These are phyloP conservation scores for Eustalomyia histrio DNA, from an alignment of 2,888 invertebrate species.

Conservation along the genomic window DNA sequence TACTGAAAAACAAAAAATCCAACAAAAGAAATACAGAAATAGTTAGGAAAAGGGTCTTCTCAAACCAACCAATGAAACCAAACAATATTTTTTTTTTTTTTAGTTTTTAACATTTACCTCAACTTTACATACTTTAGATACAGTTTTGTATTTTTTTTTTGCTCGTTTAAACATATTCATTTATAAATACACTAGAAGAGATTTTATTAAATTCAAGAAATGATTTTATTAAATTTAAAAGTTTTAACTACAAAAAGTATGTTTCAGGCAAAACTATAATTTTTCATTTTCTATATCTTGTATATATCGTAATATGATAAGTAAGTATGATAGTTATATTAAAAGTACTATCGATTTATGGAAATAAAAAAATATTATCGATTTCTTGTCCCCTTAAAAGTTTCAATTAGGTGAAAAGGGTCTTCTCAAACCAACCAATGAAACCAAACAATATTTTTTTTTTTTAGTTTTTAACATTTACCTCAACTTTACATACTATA, in stretches of 20 bases:
- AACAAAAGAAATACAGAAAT: slow-evolving; percentile 36
- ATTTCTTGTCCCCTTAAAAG: too few species aligned
- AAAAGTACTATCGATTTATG: too few species aligned
- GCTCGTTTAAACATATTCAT: slow-evolving; percentile 40
- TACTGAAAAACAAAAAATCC: slow-evolving; percentile 20
- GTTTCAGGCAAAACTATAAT: too few species aligned
- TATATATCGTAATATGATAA: too few species aligned
- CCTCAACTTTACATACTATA: slow-evolving; percentile 35
- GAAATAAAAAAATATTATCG: too few species aligned
- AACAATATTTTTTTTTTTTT: slow-evolving; percentile 17
- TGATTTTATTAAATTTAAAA: neutral
- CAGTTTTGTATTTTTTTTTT: slow-evolving; percentile 33
- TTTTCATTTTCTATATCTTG: too few species aligned
- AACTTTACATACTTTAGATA: slow-evolving; percentile 33
- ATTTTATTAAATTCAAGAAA: slow-evolving; percentile 4
- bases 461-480: slow-evolving; percentile 14
- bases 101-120: slow-evolving; percentile 20
- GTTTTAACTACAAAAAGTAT: too few species aligned
- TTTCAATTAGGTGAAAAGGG: too few species aligned
- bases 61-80: slow-evolving; percentile 42
- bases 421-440: slow-evolving; percentile 39
- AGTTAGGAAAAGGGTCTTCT: slow-evolving; percentile 32
- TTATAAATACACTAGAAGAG: slow-evolving; percentile 8
- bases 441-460: slow-evolving; percentile 23
- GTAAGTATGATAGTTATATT: too few species aligned